These are phyloP conservation scores for Altica lythri DNA, from an alignment of 2,888 invertebrate species.

Conservation along the genomic window DNA sequence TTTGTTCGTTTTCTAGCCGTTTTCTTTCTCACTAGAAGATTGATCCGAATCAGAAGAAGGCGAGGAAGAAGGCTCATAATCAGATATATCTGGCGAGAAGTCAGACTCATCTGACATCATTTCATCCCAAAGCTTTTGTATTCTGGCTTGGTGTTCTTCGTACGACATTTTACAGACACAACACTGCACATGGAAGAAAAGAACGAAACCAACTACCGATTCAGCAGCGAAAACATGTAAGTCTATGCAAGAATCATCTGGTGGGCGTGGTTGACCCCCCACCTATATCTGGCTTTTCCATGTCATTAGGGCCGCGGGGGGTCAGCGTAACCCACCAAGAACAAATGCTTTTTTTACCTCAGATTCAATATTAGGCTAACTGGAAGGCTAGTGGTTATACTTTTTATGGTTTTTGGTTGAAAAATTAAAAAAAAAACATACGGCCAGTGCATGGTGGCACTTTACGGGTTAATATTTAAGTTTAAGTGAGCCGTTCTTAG, in stretches of 20 bases:
- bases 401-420: too few species aligned
- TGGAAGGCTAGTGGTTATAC: too few species aligned
- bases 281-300: not conserved
- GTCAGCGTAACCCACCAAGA: conserved; percentile 14
- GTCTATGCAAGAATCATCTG: not conserved
- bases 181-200: not conserved
- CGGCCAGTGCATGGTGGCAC: too few species aligned
- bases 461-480: too few species aligned
- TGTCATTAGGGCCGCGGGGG: conserved; percentile 12
- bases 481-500: too few species aligned
- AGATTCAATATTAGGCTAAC: too few species aligned
- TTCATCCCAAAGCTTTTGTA: conserved; percentile 11
- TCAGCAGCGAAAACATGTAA: not conserved
- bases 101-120: conserved; percentile 11
- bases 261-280: conserved; percentile 1
- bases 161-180: conserved; percentile 13
- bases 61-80: conserved; percentile 7
- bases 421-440: too few species aligned
- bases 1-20: conserved; percentile 1
- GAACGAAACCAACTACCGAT: conserved; percentile 2
- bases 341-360: too few species aligned
- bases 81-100: conserved; percentile 6
- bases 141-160: conserved; percentile 5
- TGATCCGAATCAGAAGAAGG: conserved; percentile 1
- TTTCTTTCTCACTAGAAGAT: not conserved